These are phyloP conservation scores for Pyrrhia umbra DNA, from an alignment of 2,888 invertebrate species.

Conservation along the genomic window DNA sequence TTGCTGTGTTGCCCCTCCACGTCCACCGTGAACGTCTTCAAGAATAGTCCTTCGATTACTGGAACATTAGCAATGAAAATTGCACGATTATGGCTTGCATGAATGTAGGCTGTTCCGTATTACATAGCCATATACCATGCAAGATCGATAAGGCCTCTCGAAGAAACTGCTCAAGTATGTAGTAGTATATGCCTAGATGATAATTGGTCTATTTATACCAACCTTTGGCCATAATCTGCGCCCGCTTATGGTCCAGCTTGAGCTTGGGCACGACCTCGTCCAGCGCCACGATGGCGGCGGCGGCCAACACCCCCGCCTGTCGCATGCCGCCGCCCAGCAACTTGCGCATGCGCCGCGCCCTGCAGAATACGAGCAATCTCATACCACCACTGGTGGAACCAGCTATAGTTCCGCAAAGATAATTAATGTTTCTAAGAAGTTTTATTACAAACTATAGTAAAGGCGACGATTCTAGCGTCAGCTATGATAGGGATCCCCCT, in stretches of 20 bases:
- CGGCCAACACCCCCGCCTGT: slow-evolving; percentile 97
- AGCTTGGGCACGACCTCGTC: slow-evolving; percentile 94
- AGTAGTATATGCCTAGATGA: background rate
- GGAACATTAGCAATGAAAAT: slow-evolving; percentile 45
- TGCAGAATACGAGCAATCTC: slow-evolving; percentile 69
- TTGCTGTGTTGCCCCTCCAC: slow-evolving; percentile 92
- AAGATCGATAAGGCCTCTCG: too few species aligned
- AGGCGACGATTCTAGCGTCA: too few species aligned
- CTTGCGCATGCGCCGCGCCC: slow-evolving; percentile 95
- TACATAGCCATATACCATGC: too few species aligned
- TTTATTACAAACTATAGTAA: too few species aligned
- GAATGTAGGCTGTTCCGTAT: too few species aligned
- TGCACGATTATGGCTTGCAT: too few species aligned
- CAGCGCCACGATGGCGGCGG: slow-evolving; percentile 96
- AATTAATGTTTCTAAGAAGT: too few species aligned
- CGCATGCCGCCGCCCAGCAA: slow-evolving; percentile 98
- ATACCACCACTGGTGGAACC: too few species aligned
- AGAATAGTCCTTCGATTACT: slow-evolving; percentile 91
- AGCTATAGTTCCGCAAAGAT: background rate
- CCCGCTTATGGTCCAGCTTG: slow-evolving; percentile 93
- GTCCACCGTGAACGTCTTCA: slow-evolving; percentile 91
- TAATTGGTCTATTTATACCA: slow-evolving; percentile 36
- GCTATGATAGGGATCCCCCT: too few species aligned
- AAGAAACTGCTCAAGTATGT: too few species aligned
- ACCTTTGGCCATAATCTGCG: slow-evolving; percentile 92